Evolutionary conservation across 2,888 invertebrate genomes (phyloP).

Genomic region (Marronus borbonicus): DNA sequence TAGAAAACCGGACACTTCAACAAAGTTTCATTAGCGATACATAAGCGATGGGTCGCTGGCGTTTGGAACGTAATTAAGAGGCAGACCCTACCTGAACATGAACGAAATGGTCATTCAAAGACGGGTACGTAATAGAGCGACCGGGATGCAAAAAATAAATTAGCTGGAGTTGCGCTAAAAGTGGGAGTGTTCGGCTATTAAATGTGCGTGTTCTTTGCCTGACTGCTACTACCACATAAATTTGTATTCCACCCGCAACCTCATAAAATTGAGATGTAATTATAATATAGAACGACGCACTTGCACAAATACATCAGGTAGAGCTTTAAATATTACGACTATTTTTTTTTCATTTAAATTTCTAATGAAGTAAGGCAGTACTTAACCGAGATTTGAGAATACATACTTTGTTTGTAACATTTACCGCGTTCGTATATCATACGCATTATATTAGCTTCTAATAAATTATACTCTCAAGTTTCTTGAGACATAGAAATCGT

Average conservation of each 20-base stretch:
- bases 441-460: too few relatives aligned
- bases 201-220: constrained; percentile 51
- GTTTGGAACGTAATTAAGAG: constrained; percentile 59
- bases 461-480: too few relatives aligned
- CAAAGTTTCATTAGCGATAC: constrained; percentile 50
- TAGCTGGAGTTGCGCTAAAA: constrained; percentile 62
- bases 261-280: constrained; percentile 52
- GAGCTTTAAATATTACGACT: constrained; percentile 28
- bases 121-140: constrained; percentile 55
- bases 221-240: constrained; percentile 50
- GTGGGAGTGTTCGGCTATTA: constrained; percentile 62
- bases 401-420: too few relatives aligned
- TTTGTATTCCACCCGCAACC: constrained; percentile 53
- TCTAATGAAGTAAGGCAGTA: not conserved
- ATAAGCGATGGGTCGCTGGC: constrained; percentile 54
- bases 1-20: constrained; percentile 42
- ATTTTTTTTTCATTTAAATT: constrained; percentile 15
- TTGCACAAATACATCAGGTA: constrained; percentile 41
- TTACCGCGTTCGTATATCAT: too few relatives aligned
- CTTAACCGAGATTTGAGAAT: not conserved
- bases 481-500: too few relatives aligned
- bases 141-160: constrained; percentile 61
- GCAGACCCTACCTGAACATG: constrained; percentile 57
- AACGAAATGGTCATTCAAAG: constrained; percentile 58
- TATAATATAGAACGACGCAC: constrained; percentile 48